phyloP scores from a whole-genome alignment of 2,113 vertebrate genomes.

The Ploceus nigricollis region DNA sequence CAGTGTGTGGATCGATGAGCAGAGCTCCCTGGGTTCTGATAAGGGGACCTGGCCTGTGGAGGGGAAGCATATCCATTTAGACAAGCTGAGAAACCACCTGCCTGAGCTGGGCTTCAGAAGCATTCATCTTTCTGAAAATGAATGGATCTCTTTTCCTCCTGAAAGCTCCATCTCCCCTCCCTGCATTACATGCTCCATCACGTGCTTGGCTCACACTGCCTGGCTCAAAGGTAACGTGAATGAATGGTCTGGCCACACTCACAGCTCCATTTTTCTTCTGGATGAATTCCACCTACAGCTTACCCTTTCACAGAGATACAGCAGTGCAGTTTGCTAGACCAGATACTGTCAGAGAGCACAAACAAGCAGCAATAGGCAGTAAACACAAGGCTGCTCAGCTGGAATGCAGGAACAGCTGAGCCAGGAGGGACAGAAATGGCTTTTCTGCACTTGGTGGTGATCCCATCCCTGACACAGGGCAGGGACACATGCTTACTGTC shows the following conservation, averaged over 20 bases:
- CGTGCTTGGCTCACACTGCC: neutral
- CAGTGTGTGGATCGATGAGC: accelerated
- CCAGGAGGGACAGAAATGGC: neutral
- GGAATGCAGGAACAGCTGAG: neutral
- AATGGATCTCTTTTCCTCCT: neutral
- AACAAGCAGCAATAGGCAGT: neutral
- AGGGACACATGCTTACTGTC: accelerated
- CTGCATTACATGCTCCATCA: accelerated
- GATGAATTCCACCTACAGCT: neutral
- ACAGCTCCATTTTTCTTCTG: neutral
- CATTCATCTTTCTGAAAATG: neutral
- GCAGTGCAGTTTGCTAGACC: neutral
- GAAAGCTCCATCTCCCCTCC: neutral
- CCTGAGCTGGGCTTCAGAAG: neutral
- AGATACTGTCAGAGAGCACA: neutral
- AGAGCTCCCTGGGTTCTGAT: neutral
- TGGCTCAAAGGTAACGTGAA: neutral
- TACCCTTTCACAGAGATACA: neutral
- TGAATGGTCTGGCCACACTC: neutral
- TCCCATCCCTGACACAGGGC: accelerated
- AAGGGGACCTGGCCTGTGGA: neutral
- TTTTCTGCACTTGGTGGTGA: neutral
- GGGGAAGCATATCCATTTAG: neutral
- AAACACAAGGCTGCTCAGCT: neutral
- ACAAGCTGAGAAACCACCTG: neutral